Base-by-base conservation (phyloP, 2,888 invertebrate genomes). In the Drosophila nr. perissopoda region DNA sequence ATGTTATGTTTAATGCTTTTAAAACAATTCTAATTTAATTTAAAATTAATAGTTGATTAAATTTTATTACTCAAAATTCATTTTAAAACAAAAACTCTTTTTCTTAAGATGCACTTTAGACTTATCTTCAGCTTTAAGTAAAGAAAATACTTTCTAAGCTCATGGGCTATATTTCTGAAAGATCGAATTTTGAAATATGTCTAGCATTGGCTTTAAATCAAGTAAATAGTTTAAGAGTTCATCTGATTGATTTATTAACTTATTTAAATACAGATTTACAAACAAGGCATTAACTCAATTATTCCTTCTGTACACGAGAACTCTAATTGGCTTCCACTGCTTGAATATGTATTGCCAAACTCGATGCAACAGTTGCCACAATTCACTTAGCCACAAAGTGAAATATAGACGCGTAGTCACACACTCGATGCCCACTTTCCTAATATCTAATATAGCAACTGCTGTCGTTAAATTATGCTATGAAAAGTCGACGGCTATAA, bases 361-460 rank as follows among this genome's bases (percentile, higher is more conserved):
- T 31, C 5, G 27, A 38, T 25, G 56, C 56, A 29, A 13, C 54
- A 18, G 38, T 61, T 36, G 49, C n/a, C 33, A 29, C 1, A 59
- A 48, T 13, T 54, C 16, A 54, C 36, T 36, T 40, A 31, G 16
- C 21, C 21, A 61, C 33, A 25, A 27, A 33, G 10, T 61, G 40
- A 42, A n/a, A 54, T 21, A 33, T 4, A 33, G 16, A 38, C 25
- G 25, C 11, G 4, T 71, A 40, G 13, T 48, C 49, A 16, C 16
- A 18, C 13, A 27, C 53, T 31, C 38, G 16, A 48, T 67, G 51
- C 18, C 33, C 67, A 34, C 18, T 40, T 27, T 29, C 21, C n/a
- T 25, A 53, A 67, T 60, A 60, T 62, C 61, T 63, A 72, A 84
- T 70, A 76, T 68, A 21, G 27, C 45, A 56, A 64, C 33, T 54